Evolutionary conservation across 2,113 vertebrate genomes (phyloP).

Genomic region (Lepisosteus oculatus): DNA sequence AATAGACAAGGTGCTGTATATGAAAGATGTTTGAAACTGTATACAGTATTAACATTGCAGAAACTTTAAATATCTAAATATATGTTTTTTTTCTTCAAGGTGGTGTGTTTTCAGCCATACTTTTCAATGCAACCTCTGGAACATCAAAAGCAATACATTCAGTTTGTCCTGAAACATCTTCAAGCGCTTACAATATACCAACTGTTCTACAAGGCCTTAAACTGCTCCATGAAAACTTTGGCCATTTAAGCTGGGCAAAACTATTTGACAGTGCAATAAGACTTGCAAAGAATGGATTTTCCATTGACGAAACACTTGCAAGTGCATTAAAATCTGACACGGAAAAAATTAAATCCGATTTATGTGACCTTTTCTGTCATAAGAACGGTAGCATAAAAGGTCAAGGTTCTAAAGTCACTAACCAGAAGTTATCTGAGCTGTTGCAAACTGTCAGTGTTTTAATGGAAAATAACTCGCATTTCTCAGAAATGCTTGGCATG

Average conservation of each 20-base stretch:
- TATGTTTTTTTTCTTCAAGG: conserved; percentile 29
- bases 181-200: conserved; percentile 24
- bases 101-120: conserved; percentile 45
- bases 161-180: conserved; percentile 27
- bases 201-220: conserved; percentile 31
- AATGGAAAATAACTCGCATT: conserved; percentile 19
- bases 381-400: conserved; percentile 21
- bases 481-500: conserved; percentile 37
- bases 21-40: no score
- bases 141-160: conserved; percentile 43
- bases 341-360: conserved; percentile 33
- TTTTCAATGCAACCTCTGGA: conserved; percentile 34
- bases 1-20: no score
- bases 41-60: no score
- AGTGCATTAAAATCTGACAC: conserved; percentile 39
- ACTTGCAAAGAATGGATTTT: conserved; percentile 53
- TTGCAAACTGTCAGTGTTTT: conserved; percentile 30
- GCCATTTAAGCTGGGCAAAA: conserved; percentile 47
- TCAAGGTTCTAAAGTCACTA: conserved; percentile 26
- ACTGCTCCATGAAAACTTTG: conserved; percentile 44
- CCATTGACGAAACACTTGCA: conserved; percentile 40
- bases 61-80: not conserved
- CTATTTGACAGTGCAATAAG: conserved; percentile 32
- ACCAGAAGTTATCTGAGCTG: conserved; percentile 38
- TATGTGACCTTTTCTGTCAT: conserved; percentile 50